phyloP scores from a whole-genome alignment of 2,113 vertebrate species.

The Dissostichus mawsoni region DNA sequence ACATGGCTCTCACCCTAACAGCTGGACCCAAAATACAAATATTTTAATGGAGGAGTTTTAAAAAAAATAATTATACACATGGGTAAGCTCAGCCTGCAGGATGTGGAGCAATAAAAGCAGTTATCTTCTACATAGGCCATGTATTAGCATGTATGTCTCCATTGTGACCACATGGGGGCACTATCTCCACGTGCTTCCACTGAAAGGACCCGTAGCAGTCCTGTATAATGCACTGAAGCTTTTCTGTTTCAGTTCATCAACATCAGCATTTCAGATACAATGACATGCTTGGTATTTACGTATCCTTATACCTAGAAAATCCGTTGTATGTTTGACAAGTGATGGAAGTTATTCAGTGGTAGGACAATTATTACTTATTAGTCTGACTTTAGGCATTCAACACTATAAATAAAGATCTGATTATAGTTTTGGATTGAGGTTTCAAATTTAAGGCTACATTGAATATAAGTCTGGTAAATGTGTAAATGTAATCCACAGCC shows the following conservation, averaged over 20 bases:
- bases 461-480: too few species aligned
- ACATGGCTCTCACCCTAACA: too few species aligned
- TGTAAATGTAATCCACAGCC: too few species aligned
- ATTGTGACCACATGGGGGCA: slow-evolving; percentile 48
- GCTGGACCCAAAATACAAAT: too few species aligned
- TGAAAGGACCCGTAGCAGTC: too few species aligned
- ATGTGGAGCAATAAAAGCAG: neutral
- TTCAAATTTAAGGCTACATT: too few species aligned
- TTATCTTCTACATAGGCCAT: neutral
- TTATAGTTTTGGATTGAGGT: too few species aligned
- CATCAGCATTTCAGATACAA: neutral
- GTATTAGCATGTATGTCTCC: neutral
- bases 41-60: neutral
- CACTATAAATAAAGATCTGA: neutral
- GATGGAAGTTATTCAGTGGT: neutral
- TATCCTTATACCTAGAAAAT: neutral
- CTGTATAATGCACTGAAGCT: neutral
- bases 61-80: neutral
- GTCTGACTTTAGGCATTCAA: neutral
- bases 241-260: neutral
- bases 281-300: neutral
- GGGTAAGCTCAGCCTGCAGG: neutral
- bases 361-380: neutral
- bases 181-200: slow-evolving; percentile 25
- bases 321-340: neutral